Base-by-base conservation (phyloP, 2,888 invertebrate genomes). In the Coenonympha glycerion region DNA sequence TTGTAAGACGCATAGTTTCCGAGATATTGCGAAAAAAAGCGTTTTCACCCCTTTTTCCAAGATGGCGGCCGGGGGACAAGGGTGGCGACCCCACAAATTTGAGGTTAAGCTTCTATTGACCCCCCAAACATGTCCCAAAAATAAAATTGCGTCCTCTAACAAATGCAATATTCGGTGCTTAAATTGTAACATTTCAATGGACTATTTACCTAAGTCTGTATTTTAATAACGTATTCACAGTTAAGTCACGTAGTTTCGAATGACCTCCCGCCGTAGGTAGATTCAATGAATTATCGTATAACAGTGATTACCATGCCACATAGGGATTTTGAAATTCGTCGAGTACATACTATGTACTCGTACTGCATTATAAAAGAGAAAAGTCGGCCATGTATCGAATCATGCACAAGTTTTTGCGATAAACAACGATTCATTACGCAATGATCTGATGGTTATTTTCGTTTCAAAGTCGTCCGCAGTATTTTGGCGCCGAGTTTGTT, bases 361-460 rank as follows among this genome's bases (percentile, higher is more conserved):
- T n/a, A n/a, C n/a, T n/a, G n/a, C n/a, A n/a, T n/a, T n/a, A 18
- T 41, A 41, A 41, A 30, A 21, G 18, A 19, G 45, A 34, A 45
- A 45, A 31, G 28, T 47, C 15, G 40, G 50, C 19, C 31, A 45
- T 26, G 22, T 37, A 3, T 21, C 6, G 11, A 41, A 53, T 48
- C 48, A 47, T 42, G 21, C 39, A 21, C 53, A 21, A 33, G 46
- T 51, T 31, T 53, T 53, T 49, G 40, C 48, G 40, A 48, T 52
- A 28, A 37, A 46, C 37, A 33, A 24, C 37, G 36, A 48, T 47
- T 16, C 19, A 48, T 63, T 63, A 57, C 59, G 60, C 54, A 62
- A 64, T 37, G 16, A 33, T 46, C 42, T 58, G 61, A 66, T 64
- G 66, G 62, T 63, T 62, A 62, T 60, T 62, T 53, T 63, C 34